Percentiles rank a stretch among this genome's conserved stretches.
phyloP scores from a whole-genome alignment of 2,888 invertebrate species.

The Cephus runcator region DNA sequence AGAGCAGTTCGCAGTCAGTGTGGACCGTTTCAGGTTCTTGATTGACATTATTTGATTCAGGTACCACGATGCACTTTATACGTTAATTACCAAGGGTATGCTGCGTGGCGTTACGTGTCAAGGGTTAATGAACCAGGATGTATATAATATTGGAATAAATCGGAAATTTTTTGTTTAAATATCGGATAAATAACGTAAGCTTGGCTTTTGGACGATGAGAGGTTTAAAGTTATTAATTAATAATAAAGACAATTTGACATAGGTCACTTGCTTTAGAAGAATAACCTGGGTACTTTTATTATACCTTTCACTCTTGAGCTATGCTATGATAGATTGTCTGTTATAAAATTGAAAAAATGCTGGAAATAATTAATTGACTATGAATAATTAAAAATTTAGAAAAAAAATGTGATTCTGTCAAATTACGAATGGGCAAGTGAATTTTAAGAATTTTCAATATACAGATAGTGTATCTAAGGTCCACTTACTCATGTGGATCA shows the following conservation, averaged over 20 bases:
- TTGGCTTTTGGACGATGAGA: neutral
- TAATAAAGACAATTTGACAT: neutral
- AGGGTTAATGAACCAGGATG: neutral
- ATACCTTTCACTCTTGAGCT: neutral
- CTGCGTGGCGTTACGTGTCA: neutral
- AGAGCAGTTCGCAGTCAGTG: neutral
- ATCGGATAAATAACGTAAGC: neutral
- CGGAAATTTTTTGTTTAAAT: neutral
- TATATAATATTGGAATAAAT: neutral
- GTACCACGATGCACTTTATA: neutral
- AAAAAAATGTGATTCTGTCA: neutral
- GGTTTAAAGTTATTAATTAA: neutral
- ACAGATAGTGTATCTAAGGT: neutral
- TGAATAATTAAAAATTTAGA: neutral
- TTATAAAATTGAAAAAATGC: neutral
- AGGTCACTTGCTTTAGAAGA: neutral
- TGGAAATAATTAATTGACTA: neutral
- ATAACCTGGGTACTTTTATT: neutral
- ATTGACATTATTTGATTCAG: neutral
- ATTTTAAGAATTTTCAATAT: neutral
- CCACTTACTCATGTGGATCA: neutral
- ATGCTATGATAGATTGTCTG: neutral
- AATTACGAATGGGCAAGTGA: neutral
- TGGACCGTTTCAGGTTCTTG: neutral
- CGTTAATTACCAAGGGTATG: neutral